These are phyloP conservation scores for Papilio demoleus DNA, from an alignment of 2,888 invertebrate genomes.

Conservation along the genomic window DNA sequence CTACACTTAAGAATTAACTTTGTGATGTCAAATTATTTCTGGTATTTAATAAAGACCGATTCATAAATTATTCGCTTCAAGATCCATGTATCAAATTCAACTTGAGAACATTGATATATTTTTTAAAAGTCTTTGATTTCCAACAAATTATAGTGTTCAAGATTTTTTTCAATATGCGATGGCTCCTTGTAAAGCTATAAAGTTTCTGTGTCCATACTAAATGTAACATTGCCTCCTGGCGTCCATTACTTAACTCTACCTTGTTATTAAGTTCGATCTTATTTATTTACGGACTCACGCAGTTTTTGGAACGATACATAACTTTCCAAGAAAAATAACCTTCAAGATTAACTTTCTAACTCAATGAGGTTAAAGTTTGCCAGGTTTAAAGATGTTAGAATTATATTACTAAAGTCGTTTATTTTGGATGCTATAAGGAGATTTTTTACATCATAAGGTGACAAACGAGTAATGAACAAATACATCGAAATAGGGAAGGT, in stretches of 20 bases:
- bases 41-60: not conserved
- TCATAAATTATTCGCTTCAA: not conserved
- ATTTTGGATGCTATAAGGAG: not conserved
- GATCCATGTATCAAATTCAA: conserved; percentile 20
- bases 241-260: conserved; percentile 76
- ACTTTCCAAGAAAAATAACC: not conserved
- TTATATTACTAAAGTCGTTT: not conserved
- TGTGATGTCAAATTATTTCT: not conserved
- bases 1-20: not conserved
- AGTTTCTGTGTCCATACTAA: conserved; percentile 72
- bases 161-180: conserved; percentile 73
- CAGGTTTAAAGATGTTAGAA: not conserved
- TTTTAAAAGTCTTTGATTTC: conserved; percentile 65
- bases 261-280: conserved; percentile 82
- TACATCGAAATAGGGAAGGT: too few species aligned
- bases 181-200: conserved; percentile 79
- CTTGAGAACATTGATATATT: conserved; percentile 50
- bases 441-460: too few species aligned
- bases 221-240: conserved; percentile 80
- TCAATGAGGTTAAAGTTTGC: not conserved
- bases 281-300: conserved; percentile 74
- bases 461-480: too few species aligned
- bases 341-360: not conserved
- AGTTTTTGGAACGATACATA: conserved; percentile 25
- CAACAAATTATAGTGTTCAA: conserved; percentile 80